Conservation (phyloP, 2,888 invertebrate species). For the Lycia hirtaria region DNA sequence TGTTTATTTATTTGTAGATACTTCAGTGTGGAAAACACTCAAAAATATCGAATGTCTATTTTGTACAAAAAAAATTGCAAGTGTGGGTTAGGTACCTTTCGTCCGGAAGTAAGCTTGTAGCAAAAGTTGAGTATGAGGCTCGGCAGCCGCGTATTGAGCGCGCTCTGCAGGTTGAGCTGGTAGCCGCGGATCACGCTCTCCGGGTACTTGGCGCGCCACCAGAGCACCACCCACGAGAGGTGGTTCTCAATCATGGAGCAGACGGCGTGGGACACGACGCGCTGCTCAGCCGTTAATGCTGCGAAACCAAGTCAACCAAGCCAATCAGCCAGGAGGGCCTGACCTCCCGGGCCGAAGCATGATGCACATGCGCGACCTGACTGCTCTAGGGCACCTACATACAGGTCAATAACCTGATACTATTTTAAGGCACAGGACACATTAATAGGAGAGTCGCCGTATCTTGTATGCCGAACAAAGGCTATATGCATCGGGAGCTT, state of each 20-base stretch:
- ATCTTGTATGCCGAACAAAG: too few species aligned
- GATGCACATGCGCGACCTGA: constrained; percentile 71
- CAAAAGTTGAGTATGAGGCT: constrained; percentile 95
- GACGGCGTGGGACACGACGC: constrained; percentile 95
- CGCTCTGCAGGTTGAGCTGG: constrained; percentile 95
- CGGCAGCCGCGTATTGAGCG: constrained; percentile 94
- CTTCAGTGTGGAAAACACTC: neutral
- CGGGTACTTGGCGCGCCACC: constrained; percentile 97
- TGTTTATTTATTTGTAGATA: too few species aligned
- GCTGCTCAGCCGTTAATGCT: constrained; percentile 93
- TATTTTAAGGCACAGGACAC: neutral
- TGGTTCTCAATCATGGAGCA: constrained; percentile 98
- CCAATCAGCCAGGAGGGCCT: constrained; percentile 28
- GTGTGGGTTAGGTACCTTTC: constrained; percentile 88
- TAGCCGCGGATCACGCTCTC: constrained; percentile 95
- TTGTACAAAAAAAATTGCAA: neutral
- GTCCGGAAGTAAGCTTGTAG: constrained; percentile 94
- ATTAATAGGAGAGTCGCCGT: too few species aligned
- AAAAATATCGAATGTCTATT: neutral
- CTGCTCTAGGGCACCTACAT: constrained; percentile 26
- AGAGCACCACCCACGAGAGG: constrained; percentile 95
- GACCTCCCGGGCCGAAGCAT: constrained; percentile 19
- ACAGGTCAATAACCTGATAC: constrained; percentile 6
- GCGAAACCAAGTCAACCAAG: too few species aligned
- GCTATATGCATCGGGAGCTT: too few species aligned